Evolutionary conservation across 2,888 invertebrate species (phyloP).

Genomic region (Sepioteuthis lessoniana): DNA sequence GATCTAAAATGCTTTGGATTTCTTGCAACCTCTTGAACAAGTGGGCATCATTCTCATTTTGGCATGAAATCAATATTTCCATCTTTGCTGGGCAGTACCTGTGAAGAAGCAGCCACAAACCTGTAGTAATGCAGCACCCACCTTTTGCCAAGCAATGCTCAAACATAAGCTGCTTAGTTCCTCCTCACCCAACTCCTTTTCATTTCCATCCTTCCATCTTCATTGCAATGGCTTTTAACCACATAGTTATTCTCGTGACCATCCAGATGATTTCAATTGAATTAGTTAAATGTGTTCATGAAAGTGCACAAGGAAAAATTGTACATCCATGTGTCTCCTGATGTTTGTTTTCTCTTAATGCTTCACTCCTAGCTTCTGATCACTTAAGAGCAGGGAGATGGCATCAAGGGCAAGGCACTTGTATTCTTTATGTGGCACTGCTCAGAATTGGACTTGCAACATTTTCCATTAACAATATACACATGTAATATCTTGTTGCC

Average conservation of each 20-base stretch:
- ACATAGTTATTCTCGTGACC: background rate
- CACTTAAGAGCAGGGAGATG: constrained; percentile 1
- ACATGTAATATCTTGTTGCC: no score
- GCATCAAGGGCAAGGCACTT: background rate
- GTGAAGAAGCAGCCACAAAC: background rate
- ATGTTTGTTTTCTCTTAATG: background rate
- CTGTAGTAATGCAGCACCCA: background rate
- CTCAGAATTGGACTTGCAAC: no score
- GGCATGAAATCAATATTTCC: constrained; percentile 33
- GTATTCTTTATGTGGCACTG: no score
- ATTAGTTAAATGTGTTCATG: constrained; percentile 10
- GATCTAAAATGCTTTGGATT: constrained; percentile 21
- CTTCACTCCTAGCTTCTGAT: background rate
- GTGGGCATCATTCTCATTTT: constrained; percentile 33
- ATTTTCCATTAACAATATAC: no score
- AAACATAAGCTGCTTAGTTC: background rate
- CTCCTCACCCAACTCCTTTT: background rate
- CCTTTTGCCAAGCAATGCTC: background rate
- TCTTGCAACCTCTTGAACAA: background rate
- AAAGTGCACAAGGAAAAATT: background rate
- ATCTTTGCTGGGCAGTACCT: background rate
- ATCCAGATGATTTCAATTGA: constrained; percentile 33
- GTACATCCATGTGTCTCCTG: constrained; percentile 24
- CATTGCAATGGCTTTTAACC: background rate
- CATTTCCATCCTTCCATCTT: background rate